Evolutionary conservation across 1,140 invertebrate genomes (phyloP), one percentile per base, ranked within the genome.

Genomic region (Aphis gossypii): DNA sequence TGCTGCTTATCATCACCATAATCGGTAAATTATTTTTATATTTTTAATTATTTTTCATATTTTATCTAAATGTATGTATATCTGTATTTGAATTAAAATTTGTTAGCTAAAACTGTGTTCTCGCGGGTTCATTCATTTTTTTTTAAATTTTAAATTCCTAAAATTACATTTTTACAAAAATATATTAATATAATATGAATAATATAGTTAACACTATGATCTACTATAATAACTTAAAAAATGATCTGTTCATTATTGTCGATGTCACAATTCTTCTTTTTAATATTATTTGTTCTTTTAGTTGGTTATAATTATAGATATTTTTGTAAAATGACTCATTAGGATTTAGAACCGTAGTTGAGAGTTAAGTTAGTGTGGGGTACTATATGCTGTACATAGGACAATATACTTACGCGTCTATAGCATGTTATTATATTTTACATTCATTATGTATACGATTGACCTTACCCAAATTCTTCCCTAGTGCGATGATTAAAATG

Each of bases 1-100:
- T 90, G 89, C 56, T 90, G 54, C 54, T 93, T 51, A 51, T 38
- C 18, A 84, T 93, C 48, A 21, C 20, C 92, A 44, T 86, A 2
- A 54, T 84, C 5, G 92, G 92, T 93, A 93, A 84, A 83, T 25
- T 4, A 54, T 44, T 51, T 68, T 4, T 30, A 18, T 35, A n/a
- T 76, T 76, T 76, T n/a, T 68, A n/a, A 76, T 30, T 30, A 76
- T n/a, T n/a, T 68, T 60, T 25, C 30, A 30, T n/a, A n/a, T 76
- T 20, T n/a, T 18, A 76, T 76, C 30, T 9, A n/a, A 18, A 76
- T n/a, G 14, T 18, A n/a, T 6, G n/a, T 1, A 35, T 35, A 35
- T 35, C 35, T 76, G 3, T 6, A n/a, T n/a, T 76, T n/a, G 18
- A 76, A 76, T n/a, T n/a, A 11, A n/a, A n/a, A 68, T 68, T 0